These are phyloP conservation scores for Sesamia inferens DNA, from an alignment of 2,888 invertebrate genomes.

Conservation along the genomic window DNA sequence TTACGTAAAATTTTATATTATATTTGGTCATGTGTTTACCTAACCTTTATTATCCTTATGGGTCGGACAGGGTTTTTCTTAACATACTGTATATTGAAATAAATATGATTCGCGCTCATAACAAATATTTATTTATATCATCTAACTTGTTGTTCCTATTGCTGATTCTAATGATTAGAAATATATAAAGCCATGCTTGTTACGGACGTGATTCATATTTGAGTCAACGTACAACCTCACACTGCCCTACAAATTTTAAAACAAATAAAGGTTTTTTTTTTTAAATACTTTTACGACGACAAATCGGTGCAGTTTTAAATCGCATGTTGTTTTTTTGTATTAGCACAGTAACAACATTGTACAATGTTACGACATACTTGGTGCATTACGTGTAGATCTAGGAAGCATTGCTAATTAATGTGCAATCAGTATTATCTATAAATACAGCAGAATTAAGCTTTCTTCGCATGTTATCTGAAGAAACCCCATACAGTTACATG, in stretches of 20 bases:
- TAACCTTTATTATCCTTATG: no score
- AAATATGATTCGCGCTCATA: not conserved
- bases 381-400: slow-evolving; percentile 39
- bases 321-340: slow-evolving; percentile 7
- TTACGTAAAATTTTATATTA: no score
- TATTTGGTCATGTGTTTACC: no score
- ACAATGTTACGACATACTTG: slow-evolving; percentile 34
- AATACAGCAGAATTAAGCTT: slow-evolving; percentile 14
- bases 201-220: not conserved
- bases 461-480: slow-evolving; percentile 7
- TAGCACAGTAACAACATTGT: slow-evolving; percentile 25
- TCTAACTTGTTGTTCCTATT: not conserved
- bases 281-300: not conserved
- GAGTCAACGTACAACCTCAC: not conserved
- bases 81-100: not conserved
- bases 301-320: not conserved
- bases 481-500: slow-evolving; percentile 8
- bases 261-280: no score
- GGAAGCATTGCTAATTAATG: slow-evolving; percentile 43
- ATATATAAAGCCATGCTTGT: not conserved
- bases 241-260: not conserved
- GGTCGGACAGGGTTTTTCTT: no score
- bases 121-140: no score
- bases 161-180: not conserved
- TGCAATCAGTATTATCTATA: slow-evolving; percentile 25